Conservation (phyloP, 2,113 vertebrate genomes). For the Garra rufa region DNA sequence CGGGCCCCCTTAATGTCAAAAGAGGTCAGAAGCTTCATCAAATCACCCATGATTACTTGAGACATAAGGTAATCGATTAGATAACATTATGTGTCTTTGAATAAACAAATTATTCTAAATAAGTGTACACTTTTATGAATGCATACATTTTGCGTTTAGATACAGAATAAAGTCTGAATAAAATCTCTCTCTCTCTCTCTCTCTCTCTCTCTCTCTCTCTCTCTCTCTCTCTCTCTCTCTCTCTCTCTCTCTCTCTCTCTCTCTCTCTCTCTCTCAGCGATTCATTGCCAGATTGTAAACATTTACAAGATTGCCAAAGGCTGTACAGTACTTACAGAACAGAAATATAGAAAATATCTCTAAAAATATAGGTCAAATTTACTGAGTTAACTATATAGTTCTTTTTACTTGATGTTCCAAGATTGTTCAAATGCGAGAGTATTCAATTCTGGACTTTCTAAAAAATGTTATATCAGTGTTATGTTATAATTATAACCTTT, state of each 20-base stretch:
- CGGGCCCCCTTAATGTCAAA: conserved; percentile 66
- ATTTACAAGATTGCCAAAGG: background rate
- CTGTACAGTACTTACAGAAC: background rate
- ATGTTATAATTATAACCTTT: background rate
- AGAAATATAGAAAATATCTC: background rate
- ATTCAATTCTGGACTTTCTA: background rate
- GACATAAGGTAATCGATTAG: conserved; percentile 78
- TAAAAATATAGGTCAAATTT: background rate
- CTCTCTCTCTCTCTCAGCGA: conserved; percentile 4
- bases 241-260: background rate
- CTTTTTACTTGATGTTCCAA: background rate
- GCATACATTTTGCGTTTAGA: background rate
- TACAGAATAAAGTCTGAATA: background rate
- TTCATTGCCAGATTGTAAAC: background rate
- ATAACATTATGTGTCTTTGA: conserved; percentile 74
- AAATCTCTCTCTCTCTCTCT: background rate
- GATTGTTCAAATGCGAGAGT: background rate
- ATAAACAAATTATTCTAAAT: conserved; percentile 69
- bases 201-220: conserved; percentile 8
- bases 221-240: conserved; percentile 9
- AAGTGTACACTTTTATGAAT: background rate
- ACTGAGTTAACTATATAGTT: background rate
- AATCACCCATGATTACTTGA: conserved; percentile 75
- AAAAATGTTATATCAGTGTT: no score
- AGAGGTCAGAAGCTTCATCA: conserved; percentile 77